Conservation (phyloP, 2,888 invertebrate species). For the Diarsia brunnea region DNA sequence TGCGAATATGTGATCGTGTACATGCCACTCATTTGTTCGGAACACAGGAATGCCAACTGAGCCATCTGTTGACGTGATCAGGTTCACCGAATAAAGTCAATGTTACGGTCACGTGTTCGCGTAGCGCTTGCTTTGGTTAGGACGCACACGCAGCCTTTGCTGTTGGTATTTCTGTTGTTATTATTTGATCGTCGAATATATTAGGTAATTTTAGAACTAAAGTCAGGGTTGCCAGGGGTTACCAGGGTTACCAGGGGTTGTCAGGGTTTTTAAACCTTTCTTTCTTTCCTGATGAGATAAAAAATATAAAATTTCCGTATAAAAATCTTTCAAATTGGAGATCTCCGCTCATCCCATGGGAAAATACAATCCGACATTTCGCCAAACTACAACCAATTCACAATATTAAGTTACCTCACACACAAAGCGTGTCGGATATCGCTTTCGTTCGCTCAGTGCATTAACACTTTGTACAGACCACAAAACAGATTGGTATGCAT, state of each 20-base stretch:
- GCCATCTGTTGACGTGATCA: background rate
- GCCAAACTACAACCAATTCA: conserved; percentile 17
- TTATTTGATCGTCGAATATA: background rate
- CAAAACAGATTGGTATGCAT: conserved; percentile 10
- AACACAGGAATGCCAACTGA: background rate
- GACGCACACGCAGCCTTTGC: too few species aligned
- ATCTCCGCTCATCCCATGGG: background rate
- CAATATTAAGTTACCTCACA: conserved; percentile 56
- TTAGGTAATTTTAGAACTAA: too few species aligned
- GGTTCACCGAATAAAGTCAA: background rate
- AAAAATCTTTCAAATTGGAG: background rate
- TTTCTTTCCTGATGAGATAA: too few species aligned
- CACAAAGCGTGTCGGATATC: conserved; percentile 69
- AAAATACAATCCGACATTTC: background rate
- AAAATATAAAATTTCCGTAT: background rate
- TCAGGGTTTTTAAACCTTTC: too few species aligned
- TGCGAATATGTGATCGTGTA: background rate
- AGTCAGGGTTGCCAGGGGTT: too few species aligned
- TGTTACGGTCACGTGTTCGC: too few species aligned
- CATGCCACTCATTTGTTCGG: background rate
- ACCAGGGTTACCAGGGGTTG: too few species aligned
- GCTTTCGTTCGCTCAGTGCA: conserved; percentile 68
- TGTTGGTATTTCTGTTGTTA: too few species aligned
- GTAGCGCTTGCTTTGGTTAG: too few species aligned
- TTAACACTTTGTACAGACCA: conserved; percentile 12